Evolutionary conservation across 2,113 vertebrate species (phyloP).

Genomic region (Porphyrio hochstetteri): DNA sequence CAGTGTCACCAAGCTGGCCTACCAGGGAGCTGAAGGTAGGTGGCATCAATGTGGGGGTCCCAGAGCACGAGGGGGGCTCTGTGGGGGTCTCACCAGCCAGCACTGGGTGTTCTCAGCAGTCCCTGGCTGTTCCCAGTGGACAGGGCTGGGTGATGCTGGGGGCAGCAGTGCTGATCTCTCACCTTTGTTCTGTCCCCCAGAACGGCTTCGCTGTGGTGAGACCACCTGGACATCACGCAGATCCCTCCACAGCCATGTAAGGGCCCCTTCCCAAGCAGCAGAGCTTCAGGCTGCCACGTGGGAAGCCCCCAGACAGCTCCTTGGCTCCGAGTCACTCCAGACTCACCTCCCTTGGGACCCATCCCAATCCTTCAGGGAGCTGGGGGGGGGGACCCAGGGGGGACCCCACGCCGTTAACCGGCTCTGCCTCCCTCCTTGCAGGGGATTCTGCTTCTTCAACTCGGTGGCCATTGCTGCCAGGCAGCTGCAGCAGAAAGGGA

Average conservation of each 20-base stretch:
- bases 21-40: constrained; percentile 88
- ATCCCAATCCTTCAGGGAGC: fast-evolving
- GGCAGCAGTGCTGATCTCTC: neutral
- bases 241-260: constrained; percentile 88
- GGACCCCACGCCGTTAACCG: neutral
- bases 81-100: fast-evolving
- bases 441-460: constrained; percentile 94
- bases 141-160: constrained; percentile 14
- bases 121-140: no score
- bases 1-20: constrained; percentile 88
- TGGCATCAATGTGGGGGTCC: fast-evolving
- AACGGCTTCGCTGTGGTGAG: constrained; percentile 95
- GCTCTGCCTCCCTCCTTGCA: constrained; percentile 21
- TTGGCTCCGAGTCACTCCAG: neutral
- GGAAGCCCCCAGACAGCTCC: neutral
- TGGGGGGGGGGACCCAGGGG: neutral
- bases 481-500: constrained; percentile 83
- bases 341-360: neutral
- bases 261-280: neutral
- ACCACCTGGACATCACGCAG: constrained; percentile 90
- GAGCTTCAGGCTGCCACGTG: neutral
- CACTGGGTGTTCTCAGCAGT: neutral
- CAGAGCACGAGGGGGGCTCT: no score
- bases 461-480: constrained; percentile 92
- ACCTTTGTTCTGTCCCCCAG: constrained; percentile 60